Conservation (phyloP, 2,888 invertebrate species). For the Macrosiphum euphorbiae region DNA sequence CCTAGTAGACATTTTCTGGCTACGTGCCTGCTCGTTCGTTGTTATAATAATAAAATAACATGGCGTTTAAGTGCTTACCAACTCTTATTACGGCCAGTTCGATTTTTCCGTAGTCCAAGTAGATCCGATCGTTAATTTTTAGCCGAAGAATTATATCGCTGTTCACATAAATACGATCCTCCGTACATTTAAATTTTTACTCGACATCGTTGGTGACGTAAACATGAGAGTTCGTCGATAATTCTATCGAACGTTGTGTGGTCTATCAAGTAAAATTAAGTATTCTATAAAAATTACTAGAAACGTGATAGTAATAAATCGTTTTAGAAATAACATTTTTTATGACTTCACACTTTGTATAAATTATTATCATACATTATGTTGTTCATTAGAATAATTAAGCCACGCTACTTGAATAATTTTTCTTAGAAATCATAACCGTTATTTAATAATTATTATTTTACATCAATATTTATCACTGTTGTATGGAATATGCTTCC, state of each 20-base stretch:
- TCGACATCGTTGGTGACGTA: constrained; percentile 67
- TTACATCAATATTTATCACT: background rate
- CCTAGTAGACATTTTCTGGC: no score
- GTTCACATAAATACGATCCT: constrained; percentile 66
- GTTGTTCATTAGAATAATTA: no score
- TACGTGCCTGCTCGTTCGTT: background rate
- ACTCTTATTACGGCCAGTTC: constrained; percentile 66
- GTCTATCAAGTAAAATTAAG: background rate
- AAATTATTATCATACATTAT: background rate
- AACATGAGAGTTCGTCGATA: constrained; percentile 66
- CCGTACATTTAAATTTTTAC: constrained; percentile 66
- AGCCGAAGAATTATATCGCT: constrained; percentile 66
- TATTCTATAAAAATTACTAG: background rate
- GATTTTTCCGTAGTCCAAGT: constrained; percentile 67
- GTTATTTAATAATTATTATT: background rate
- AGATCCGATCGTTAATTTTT: constrained; percentile 65
- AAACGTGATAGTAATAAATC: background rate
- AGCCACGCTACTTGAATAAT: background rate
- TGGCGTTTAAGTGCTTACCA: constrained; percentile 41
- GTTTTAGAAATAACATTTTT: background rate
- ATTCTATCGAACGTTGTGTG: constrained; percentile 55
- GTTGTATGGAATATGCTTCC: background rate
- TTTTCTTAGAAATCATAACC: background rate
- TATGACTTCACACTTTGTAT: background rate
- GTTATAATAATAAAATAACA: background rate